Percentiles rank a stretch among this genome's conserved stretches.
Evolutionary conservation across 1,140 invertebrate species (phyloP).

Genomic region (Tetramorium alpestre): DNA sequence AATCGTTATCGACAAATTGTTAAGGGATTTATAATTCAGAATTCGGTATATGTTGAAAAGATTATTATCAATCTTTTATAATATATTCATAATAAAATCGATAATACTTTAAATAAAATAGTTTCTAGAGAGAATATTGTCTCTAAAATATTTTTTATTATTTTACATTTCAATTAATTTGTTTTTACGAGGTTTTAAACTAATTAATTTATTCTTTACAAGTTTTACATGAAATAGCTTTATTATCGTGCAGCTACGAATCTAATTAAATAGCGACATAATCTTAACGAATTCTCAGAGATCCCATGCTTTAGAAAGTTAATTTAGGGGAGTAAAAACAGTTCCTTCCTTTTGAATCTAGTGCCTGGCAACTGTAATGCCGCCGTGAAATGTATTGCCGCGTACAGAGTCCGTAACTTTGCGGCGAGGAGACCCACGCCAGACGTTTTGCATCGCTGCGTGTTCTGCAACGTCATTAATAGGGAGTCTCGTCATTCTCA

Average conservation of each 20-base stretch:
- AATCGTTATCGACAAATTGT: neutral
- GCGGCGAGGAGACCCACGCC: slow-evolving; percentile 13
- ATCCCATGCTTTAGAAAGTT: slow-evolving; percentile 6
- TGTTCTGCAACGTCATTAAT: slow-evolving; percentile 33
- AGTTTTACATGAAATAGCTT: neutral
- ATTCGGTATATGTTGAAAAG: neutral
- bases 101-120: neutral
- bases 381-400: slow-evolving; percentile 18
- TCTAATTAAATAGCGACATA: neutral
- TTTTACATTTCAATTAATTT: neutral
- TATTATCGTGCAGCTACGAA: neutral
- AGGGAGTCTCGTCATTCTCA: slow-evolving; percentile 34
- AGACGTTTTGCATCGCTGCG: slow-evolving; percentile 39
- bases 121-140: neutral
- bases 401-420: slow-evolving; percentile 39
- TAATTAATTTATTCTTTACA: neutral
- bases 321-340: neutral
- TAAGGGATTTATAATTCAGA: slow-evolving; percentile 18
- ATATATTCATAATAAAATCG: neutral
- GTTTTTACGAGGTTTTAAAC: neutral
- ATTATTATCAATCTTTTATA: neutral
- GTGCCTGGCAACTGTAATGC: slow-evolving; percentile 22
- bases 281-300: neutral
- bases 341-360: slow-evolving; percentile 13
- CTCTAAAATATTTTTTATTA: slow-evolving; percentile 2